Evolutionary conservation across 1,140 invertebrate genomes (phyloP).

Genomic region (Telenomus remus): DNA sequence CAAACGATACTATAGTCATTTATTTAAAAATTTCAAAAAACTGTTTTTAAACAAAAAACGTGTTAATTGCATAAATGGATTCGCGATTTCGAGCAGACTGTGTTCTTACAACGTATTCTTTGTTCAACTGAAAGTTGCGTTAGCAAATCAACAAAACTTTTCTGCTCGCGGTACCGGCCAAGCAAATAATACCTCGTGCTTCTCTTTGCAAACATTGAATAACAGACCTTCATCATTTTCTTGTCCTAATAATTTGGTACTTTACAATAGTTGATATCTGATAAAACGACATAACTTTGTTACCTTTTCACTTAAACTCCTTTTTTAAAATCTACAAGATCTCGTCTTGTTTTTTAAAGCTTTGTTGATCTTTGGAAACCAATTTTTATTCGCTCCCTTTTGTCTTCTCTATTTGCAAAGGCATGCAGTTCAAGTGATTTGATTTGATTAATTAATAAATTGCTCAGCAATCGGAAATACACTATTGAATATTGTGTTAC

Average conservation of each 20-base stretch:
- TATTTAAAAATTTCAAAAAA: too few species aligned
- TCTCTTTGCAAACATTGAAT: constrained; percentile 54
- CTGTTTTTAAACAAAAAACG: constrained; percentile 42
- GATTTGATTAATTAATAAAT: too few species aligned
- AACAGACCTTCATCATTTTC: constrained; percentile 58
- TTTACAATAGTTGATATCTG: constrained; percentile 47
- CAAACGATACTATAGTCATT: too few species aligned
- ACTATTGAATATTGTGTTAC: too few species aligned
- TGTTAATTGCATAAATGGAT: constrained; percentile 51
- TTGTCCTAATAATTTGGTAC: constrained; percentile 54
- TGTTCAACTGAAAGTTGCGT: constrained; percentile 55
- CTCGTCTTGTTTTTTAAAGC: constrained; percentile 25
- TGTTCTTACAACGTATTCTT: constrained; percentile 59
- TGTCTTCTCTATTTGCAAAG: too few species aligned
- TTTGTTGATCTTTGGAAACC: constrained; percentile 30
- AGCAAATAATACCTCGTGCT: constrained; percentile 51
- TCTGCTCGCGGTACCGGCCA: constrained; percentile 46
- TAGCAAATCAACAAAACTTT: constrained; percentile 57
- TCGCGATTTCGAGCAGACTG: constrained; percentile 47
- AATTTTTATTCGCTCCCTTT: constrained; percentile 15
- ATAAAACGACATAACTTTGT: constrained; percentile 34
- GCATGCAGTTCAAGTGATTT: too few species aligned
- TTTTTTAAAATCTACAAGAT: constrained; percentile 14
- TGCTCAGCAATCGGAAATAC: too few species aligned
- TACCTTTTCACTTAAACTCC: constrained; percentile 13